Conservation (phyloP, 2,797 vertebrate genomes). For the Scomberomorus guttatus region DNA sequence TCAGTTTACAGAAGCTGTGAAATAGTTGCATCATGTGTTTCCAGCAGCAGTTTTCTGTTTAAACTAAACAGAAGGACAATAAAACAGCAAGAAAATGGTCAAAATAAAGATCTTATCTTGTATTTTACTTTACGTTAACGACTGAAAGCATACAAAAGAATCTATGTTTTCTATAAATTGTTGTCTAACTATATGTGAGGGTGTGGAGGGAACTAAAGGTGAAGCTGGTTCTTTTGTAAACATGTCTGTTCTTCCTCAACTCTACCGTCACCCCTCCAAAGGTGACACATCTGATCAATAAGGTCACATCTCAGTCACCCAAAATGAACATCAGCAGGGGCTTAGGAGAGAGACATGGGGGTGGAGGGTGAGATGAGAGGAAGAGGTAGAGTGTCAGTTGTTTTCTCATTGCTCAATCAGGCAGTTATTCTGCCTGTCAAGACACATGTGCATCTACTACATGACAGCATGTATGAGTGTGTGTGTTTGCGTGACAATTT, state of each 20-base stretch:
- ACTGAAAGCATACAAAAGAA: neutral
- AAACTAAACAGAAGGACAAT: neutral
- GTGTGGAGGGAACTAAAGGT: neutral
- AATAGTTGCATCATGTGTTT: neutral
- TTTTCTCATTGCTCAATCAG: slow-evolving; percentile 80
- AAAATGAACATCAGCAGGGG: slow-evolving; percentile 74
- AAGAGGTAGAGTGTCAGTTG: slow-evolving; percentile 62
- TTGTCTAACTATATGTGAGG: neutral
- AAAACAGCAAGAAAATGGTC: neutral
- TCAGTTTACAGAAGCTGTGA: neutral
- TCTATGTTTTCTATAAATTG: neutral
- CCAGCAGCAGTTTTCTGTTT: neutral
- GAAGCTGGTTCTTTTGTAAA: neutral
- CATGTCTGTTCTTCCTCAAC: slow-evolving; percentile 3
- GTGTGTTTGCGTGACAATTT: slow-evolving; percentile 11
- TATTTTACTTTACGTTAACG: neutral
- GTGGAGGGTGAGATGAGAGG: slow-evolving; percentile 33
- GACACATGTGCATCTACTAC: slow-evolving; percentile 70
- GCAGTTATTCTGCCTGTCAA: slow-evolving; percentile 76
- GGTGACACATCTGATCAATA: slow-evolving; percentile 57
- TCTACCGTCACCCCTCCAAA: slow-evolving; percentile 16
- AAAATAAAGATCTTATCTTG: neutral
- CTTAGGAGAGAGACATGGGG: slow-evolving; percentile 15
- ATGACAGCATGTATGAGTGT: slow-evolving; percentile 35
- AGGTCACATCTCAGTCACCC: slow-evolving; percentile 67